Percentiles rank a stretch among this genome's conserved stretches.
These are phyloP conservation scores for Neelides sp. DNA, from an alignment of 1,140 invertebrate genomes.

Conservation along the genomic window DNA sequence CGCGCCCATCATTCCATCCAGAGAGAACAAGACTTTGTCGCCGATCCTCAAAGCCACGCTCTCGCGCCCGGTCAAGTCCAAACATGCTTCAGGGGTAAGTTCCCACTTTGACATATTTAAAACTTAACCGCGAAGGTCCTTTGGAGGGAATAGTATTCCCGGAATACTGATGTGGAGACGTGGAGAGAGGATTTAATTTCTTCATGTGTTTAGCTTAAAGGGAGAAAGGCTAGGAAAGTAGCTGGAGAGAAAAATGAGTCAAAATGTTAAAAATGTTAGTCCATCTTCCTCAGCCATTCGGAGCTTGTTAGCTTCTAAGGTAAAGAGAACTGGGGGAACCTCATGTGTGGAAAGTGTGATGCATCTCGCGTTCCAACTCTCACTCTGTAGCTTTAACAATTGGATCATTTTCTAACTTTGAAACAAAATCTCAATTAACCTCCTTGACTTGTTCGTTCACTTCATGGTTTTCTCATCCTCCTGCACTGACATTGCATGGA, in stretches of 20 bases:
- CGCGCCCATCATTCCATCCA: conserved; percentile 20
- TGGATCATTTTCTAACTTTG: too few species aligned
- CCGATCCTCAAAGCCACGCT: conserved; percentile 65
- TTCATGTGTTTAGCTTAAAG: not conserved
- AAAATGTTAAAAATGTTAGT: conserved; percentile 11
- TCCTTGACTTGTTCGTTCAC: too few species aligned
- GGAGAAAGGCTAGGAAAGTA: not conserved
- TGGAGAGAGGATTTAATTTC: not conserved
- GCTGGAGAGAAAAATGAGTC: not conserved
- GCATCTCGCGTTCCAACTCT: not conserved
- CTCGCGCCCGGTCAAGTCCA: conserved; percentile 52
- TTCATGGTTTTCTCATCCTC: too few species aligned
- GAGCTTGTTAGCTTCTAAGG: conserved; percentile 31
- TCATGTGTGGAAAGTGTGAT: not conserved
- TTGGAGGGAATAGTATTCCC: too few species aligned
- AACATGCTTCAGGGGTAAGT: conserved; percentile 20
- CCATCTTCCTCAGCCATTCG: conserved; percentile 29
- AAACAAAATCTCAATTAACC: too few species aligned
- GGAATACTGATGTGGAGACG: too few species aligned
- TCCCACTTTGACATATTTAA: not conserved
- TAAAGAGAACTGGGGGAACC: conserved; percentile 11
- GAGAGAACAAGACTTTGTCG: conserved; percentile 35
- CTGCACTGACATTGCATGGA: too few species aligned
- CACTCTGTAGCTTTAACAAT: too few species aligned
- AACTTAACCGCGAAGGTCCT: not conserved